These are phyloP conservation scores for Batillaria attramentaria DNA, from an alignment of 1,140 invertebrate species.

Conservation along the genomic window DNA sequence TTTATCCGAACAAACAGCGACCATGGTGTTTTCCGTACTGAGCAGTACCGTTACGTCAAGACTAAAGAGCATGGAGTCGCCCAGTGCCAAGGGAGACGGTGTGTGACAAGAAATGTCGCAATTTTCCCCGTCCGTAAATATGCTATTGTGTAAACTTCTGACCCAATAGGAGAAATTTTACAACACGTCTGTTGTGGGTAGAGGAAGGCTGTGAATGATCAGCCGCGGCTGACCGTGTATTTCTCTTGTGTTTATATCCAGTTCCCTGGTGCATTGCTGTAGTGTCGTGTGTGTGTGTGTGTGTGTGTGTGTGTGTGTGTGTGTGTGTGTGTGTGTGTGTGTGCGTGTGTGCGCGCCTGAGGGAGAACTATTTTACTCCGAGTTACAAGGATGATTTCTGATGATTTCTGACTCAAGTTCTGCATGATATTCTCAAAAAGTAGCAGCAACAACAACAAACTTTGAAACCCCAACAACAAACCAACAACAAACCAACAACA, in stretches of 20 bases:
- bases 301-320: slow-evolving; percentile 9
- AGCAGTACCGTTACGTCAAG: too few species aligned
- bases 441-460: not conserved
- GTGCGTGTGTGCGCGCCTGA: not conserved
- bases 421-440: not conserved
- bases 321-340: not conserved
- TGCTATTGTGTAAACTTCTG: too few species aligned
- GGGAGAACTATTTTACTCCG: not conserved
- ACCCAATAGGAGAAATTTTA: too few species aligned
- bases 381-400: not conserved
- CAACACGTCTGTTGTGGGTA: not conserved
- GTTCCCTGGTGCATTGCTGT: not conserved
- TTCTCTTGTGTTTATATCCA: not conserved
- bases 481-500: too few species aligned
- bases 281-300: slow-evolving; percentile 1
- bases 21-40: too few species aligned
- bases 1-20: too few species aligned
- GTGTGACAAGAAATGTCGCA: not conserved
- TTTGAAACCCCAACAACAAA: too few species aligned
- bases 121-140: not conserved
- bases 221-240: not conserved
- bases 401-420: not conserved
- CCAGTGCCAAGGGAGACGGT: too few species aligned
- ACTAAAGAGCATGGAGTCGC: too few species aligned
- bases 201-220: too few species aligned